These are phyloP conservation scores for Pemphigus obesinymphae DNA, from an alignment of 1,140 invertebrate species.

Conservation along the genomic window DNA sequence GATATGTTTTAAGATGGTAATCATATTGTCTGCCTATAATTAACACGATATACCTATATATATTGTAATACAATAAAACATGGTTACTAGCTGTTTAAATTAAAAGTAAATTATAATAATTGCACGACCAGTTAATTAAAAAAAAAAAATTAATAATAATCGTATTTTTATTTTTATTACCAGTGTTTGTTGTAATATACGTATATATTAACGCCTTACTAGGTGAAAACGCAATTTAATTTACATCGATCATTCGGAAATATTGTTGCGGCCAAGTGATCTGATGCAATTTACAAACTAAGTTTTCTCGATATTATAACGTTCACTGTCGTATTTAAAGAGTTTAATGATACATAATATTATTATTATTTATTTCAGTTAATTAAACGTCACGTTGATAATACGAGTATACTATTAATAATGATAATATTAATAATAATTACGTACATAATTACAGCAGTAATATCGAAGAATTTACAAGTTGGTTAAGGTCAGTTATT, in stretches of 20 bases:
- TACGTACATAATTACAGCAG: neutral
- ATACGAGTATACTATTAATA: neutral
- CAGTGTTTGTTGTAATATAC: neutral
- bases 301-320: no score
- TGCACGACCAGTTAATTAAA: neutral
- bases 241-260: neutral
- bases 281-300: neutral
- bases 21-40: slow-evolving; percentile 1
- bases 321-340: neutral
- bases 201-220: neutral
- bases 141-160: neutral
- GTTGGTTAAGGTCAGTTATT: neutral
- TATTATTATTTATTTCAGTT: neutral
- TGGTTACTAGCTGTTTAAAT: neutral
- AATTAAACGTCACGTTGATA: neutral
- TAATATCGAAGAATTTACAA: no score
- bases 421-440: neutral
- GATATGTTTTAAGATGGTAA: neutral
- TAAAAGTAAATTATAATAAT: slow-evolving; percentile 17
- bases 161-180: neutral
- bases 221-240: neutral
- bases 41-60: no score
- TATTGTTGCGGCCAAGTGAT: neutral
- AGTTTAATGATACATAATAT: neutral
- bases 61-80: neutral